phyloP scores from a whole-genome alignment of 1,140 invertebrate genomes.

The Neodiprion pinetum region DNA sequence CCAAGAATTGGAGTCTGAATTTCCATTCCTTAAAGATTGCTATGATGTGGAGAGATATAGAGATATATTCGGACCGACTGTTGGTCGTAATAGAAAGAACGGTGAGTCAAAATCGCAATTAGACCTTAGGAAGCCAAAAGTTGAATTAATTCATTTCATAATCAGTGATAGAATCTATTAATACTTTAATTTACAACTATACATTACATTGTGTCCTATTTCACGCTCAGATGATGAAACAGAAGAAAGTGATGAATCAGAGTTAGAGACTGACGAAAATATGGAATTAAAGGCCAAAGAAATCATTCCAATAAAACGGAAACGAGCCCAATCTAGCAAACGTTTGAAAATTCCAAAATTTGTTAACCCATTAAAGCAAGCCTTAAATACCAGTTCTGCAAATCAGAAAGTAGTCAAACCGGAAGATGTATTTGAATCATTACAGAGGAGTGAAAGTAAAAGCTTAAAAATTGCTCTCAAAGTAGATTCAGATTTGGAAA shows the following conservation, averaged over 20 bases:
- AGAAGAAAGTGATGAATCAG: slow-evolving; percentile 71
- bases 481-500: slow-evolving; percentile 50
- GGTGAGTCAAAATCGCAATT: slow-evolving; percentile 30
- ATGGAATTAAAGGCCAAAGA: slow-evolving; percentile 45
- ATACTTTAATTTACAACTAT: neutral
- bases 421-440: slow-evolving; percentile 72
- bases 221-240: slow-evolving; percentile 25
- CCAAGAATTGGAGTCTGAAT: slow-evolving; percentile 62
- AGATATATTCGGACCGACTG: slow-evolving; percentile 58
- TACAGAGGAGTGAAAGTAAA: slow-evolving; percentile 60
- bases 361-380: slow-evolving; percentile 59
- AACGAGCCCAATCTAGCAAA: slow-evolving; percentile 62
- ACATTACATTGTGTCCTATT: neutral
- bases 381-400: slow-evolving; percentile 41
- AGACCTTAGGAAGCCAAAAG: slow-evolving; percentile 20
- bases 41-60: slow-evolving; percentile 56
- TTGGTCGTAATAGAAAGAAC: slow-evolving; percentile 44
- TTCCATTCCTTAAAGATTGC: slow-evolving; percentile 48
- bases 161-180: slow-evolving; percentile 20
- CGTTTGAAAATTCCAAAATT: slow-evolving; percentile 72
- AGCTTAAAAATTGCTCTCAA: slow-evolving; percentile 72
- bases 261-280: slow-evolving; percentile 78
- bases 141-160: slow-evolving; percentile 31
- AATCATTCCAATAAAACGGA: slow-evolving; percentile 66
- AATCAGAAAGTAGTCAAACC: slow-evolving; percentile 61